Base-by-base conservation (phyloP, 2,888 invertebrate genomes). In the Autographa gamma region DNA sequence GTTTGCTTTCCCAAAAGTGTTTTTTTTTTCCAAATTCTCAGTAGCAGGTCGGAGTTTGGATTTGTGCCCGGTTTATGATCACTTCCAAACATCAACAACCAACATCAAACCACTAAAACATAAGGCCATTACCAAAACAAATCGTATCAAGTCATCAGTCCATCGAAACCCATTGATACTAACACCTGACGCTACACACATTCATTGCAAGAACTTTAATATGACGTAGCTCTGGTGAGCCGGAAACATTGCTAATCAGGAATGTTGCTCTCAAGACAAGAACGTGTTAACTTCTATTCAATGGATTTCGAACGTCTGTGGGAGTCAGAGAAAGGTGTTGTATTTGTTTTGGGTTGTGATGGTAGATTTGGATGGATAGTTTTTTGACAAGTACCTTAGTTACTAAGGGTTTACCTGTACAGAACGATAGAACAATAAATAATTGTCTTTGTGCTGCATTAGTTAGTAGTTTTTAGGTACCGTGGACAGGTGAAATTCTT, bases 211-310 rank as follows among this genome's bases (percentile, higher is more conserved):
- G 38, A 62, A 58, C 41, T 62, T 61, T 54, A 54, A 67, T 67
- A 62, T 62, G 62, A 62, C 41, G 14, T 41, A 18, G 41, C 54
- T 31, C 19, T 34, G 25, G 18, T 41, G 16, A 58, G 62, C 43
- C 32, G 67, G 19, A 56, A 56, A 43, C 61, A 62, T 43, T 58
- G 56, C 56, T 14, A 19, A 19, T 41, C 14, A n/a, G 19, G 31
- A 62, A 62, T 34, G 58, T 18, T 16, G 43, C 14, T 14, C n/a
- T 19, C 43, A 32, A 63, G 58, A 68, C 62, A 63, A 58, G 67
- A 60, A 48, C 38, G 56, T 61, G 56, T 66, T 65, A 43, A 41
- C 13, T 14, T 73, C 54, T 59, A 59, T 59, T 59, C n/a, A 74
- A 64, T 31, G 58, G 59, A 60, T 56, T 67, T 32, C 14, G 52